Base-by-base conservation (phyloP, 2,888 invertebrate species). In the Melanophora roralis region DNA sequence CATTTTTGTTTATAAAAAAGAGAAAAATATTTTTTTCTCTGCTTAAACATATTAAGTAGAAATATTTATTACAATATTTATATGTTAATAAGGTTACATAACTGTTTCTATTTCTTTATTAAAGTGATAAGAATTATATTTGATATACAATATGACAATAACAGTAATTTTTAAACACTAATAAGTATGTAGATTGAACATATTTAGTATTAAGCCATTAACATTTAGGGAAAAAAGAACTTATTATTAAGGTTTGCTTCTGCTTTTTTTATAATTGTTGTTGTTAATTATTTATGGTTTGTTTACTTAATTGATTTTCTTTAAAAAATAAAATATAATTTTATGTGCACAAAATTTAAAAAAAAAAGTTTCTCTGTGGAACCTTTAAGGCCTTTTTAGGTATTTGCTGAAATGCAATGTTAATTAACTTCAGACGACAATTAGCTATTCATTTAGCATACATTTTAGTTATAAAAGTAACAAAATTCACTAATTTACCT, bases 381-480 rank as follows among this genome's bases (percentile, higher is more conserved):
- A 79, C 74, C 74, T 69, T 40, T 32, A 32, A 38, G 40, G 68
- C 45, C 68, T 75, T 57, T 43, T 51, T 53, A 27, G 3, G 27
- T 27, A 6, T 27, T 27, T 27, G 27, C 27, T 27, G 3, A 27
- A 27, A 3, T 27, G 27, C 27, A 5, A 6, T 27, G 6, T 27
- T 27, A 5, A 27, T 57, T 45, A n/a, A 14, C 68, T 80, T 80
- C 59, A 76, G 68, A 76, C 68, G 72, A 45, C 68, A 80, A 80
- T 80, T 80, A 80, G 72, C 73, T 73, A 80, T 80, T 76, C 80
- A 76, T 59, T 80, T 80, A 73, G 80, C 80, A 80, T 80, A 76
- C 45, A 53, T 59, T 80, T 68, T 53, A 40, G n/a, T 68, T 76
- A 80, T 68, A 64, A 69, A 69, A 65, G 38, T 53, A 59, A 71